Evolutionary conservation across 2,113 vertebrate species (phyloP).

Genomic region (Merops nubicus): DNA sequence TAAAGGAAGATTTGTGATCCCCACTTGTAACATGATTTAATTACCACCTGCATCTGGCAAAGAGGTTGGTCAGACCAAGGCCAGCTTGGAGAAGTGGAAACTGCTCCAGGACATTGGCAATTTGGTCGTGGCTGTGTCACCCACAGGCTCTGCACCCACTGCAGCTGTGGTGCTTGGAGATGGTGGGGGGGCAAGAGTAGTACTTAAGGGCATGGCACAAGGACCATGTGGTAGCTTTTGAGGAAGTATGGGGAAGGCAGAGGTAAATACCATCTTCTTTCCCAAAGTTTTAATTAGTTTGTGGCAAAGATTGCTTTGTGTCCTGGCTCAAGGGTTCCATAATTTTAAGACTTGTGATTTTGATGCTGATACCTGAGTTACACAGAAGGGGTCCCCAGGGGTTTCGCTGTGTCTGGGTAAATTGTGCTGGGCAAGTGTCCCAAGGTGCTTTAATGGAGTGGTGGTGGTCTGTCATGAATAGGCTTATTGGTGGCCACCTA

Average conservation of each 20-base stretch:
- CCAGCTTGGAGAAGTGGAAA: neutral
- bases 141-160: neutral
- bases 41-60: neutral
- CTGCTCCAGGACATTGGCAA: neutral
- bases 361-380: neutral
- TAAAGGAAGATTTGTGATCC: neutral
- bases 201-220: neutral
- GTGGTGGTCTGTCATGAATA: neutral
- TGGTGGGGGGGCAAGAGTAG: neutral
- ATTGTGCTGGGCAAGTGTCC: neutral
- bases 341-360: neutral
- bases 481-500: neutral
- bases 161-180: fast-evolving
- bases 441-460: neutral
- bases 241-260: neutral
- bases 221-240: neutral
- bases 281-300: neutral
- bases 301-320: neutral
- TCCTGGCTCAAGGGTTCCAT: neutral
- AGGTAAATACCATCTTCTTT: neutral
- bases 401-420: neutral
- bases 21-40: neutral
- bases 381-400: neutral
- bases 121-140: neutral
- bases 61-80: neutral